A percentile compares a stretch with the other conserved stretches of the same genome.
Conservation (phyloP, 2,797 vertebrate genomes). For the Diceros bicornis region DNA sequence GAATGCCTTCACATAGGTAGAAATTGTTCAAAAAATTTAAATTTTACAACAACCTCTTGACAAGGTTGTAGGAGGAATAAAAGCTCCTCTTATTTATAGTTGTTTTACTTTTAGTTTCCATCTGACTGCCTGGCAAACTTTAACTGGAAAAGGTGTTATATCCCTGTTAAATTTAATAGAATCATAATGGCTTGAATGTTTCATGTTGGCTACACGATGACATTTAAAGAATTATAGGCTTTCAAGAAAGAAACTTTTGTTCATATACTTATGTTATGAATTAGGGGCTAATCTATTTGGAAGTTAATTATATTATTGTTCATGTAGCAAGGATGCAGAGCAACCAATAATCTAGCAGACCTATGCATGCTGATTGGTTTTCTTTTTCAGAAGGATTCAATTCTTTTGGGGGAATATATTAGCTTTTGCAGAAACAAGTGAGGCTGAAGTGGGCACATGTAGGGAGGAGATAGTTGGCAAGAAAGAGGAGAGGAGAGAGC, state of each 20-base stretch:
- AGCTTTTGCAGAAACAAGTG: background rate
- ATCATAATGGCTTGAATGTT: conserved; percentile 84
- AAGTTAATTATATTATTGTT: conserved; percentile 71
- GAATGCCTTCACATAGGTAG: conserved; percentile 10
- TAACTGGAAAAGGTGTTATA: conserved; percentile 69
- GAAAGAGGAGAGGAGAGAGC: background rate
- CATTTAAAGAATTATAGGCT: conserved; percentile 83
- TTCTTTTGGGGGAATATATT: background rate
- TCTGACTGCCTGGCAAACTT: conserved; percentile 81
- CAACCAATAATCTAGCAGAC: background rate
- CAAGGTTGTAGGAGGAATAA: conserved; percentile 77
- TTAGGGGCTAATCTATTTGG: conserved; percentile 71
- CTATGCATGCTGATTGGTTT: background rate
- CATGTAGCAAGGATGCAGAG: conserved; percentile 20
- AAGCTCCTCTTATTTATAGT: conserved; percentile 81
- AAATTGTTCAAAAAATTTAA: conserved; percentile 69
- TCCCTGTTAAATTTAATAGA: conserved; percentile 84
- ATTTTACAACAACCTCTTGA: conserved; percentile 75
- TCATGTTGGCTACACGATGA: conserved; percentile 79
- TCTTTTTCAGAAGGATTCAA: background rate
- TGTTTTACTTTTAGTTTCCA: conserved; percentile 84
- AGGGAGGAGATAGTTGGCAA: background rate
- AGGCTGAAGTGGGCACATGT: background rate
- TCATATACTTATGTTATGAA: conserved; percentile 65
- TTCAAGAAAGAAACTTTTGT: conserved; percentile 84